Base-by-base conservation (phyloP, 2,113 vertebrate genomes). In the Megatriorchis doriae region DNA sequence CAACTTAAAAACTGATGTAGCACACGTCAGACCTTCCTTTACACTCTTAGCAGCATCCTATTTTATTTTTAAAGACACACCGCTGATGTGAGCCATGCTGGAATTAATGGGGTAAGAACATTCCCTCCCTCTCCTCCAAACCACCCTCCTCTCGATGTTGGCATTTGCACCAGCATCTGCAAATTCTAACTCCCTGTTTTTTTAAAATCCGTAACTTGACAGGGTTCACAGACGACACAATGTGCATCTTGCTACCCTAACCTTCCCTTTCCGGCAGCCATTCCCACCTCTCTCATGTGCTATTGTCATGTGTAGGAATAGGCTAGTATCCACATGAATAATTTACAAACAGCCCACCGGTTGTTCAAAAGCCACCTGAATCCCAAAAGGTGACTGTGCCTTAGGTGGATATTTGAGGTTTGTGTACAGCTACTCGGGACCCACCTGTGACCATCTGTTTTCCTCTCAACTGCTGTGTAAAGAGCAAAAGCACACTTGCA, bases 81-180 rank as follows among this genome's bases (percentile, higher is more conserved):
- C 19, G 32, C 25, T 89, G 50, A 42, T 38, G 22, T 53, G 32
- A 86, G 27, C 43, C 40, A 22, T 29, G 36, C 40, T 2, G 3
- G 68, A 84, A 78, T 58, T 81, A 73, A 70, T 5, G 10, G 18
- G 18, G 29, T 78, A 58, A 45, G 21, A 1, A 3, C 36, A 48
- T 29, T 53, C 26, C 52, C 52, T 53, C 52, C 52, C 52, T 53
- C 52, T 53, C 52, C 26, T 53, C 52, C 52, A 53, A 53, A 53
- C 26, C 59, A 42, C 12, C 29, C 16, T 53, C 13, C 27, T 71
- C 61, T 74, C 38, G 48, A 48, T 43, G 29, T 32, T 8, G 18
- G 31, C 63, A 65, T n/a, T 19, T 6, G 2, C 40, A 63, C 25
- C 0, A 0, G 42, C 48, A 34, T 50, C 48, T 7, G 9, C 29